These are phyloP conservation scores for Autographa gamma DNA, from an alignment of 2,888 invertebrate genomes.

Conservation along the genomic window DNA sequence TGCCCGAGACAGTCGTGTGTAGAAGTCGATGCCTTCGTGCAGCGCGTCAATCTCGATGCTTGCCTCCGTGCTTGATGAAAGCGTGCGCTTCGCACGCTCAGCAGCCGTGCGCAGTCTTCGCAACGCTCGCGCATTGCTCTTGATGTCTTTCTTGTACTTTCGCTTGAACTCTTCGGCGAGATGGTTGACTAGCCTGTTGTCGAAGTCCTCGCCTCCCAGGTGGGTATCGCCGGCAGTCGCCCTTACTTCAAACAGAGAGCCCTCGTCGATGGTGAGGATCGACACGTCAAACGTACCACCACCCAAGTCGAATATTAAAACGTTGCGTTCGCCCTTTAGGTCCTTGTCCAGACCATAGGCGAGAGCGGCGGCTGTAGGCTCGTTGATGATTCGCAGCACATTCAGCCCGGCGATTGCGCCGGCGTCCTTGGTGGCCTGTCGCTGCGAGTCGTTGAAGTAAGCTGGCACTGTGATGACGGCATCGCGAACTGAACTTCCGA, in stretches of 20 bases:
- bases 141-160: conserved; percentile 92
- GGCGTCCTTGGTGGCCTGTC: conserved; percentile 95
- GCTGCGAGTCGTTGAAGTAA: conserved; percentile 93
- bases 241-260: conserved; percentile 93
- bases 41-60: conserved; percentile 93
- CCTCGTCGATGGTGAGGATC: conserved; percentile 94
- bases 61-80: conserved; percentile 93
- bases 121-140: conserved; percentile 90
- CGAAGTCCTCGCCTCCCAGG: conserved; percentile 93
- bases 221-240: conserved; percentile 96
- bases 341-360: conserved; percentile 93
- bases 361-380: conserved; percentile 93
- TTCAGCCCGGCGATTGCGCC: conserved; percentile 93
- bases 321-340: conserved; percentile 90
- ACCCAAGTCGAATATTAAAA: conserved; percentile 91
- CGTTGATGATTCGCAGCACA: conserved; percentile 94
- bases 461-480: conserved; percentile 95
- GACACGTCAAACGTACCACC: conserved; percentile 95
- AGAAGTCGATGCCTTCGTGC: conserved; percentile 91
- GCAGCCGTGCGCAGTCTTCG: conserved; percentile 93
- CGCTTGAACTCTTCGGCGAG: conserved; percentile 92
- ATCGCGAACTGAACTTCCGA: conserved; percentile 91
- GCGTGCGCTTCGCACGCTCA: conserved; percentile 93
- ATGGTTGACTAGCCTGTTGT: conserved; percentile 91
- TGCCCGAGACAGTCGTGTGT: conserved; percentile 92